Evolutionary conservation across 2,797 vertebrate species (phyloP).

Genomic region (Clarias pachynema): DNA sequence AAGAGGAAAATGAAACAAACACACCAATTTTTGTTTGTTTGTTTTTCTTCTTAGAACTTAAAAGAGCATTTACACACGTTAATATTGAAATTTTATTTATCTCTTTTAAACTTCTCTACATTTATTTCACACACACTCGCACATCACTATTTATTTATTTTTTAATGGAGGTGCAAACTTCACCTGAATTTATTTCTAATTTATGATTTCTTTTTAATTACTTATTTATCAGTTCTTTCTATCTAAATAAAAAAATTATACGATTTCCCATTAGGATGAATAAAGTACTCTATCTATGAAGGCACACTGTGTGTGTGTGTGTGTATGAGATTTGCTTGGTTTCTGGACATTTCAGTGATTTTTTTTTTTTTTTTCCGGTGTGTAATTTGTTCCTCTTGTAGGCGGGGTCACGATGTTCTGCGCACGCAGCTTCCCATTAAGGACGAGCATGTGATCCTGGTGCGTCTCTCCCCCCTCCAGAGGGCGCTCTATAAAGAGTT

Average conservation of each 20-base stretch:
- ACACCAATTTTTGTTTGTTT: not conserved
- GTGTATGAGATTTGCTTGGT: not conserved
- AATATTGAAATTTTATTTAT: not conserved
- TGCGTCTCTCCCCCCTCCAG: slow-evolving; percentile 92
- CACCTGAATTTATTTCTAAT: not conserved
- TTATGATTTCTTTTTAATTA: too few relatives aligned
- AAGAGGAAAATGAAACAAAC: not conserved
- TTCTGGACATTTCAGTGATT: not conserved
- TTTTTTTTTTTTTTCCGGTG: not conserved
- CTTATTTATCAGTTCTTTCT: too few relatives aligned
- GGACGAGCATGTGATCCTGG: slow-evolving; percentile 94
- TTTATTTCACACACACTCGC: not conserved
- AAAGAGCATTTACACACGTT: not conserved
- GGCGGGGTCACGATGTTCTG: slow-evolving; percentile 94
- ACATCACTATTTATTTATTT: too few relatives aligned
- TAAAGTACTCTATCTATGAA: too few relatives aligned
- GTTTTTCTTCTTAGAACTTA: not conserved
- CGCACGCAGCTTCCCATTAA: slow-evolving; percentile 90
- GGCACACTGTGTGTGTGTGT: not conserved
- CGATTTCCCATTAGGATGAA: too few relatives aligned
- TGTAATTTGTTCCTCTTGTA: slow-evolving; percentile 58
- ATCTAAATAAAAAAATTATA: too few relatives aligned
- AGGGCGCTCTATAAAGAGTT: slow-evolving; percentile 95
- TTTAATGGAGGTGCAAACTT: not conserved
- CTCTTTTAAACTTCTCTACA: not conserved